These are phyloP conservation scores for Automeris io DNA, from an alignment of 2,888 invertebrate species.

Conservation along the genomic window DNA sequence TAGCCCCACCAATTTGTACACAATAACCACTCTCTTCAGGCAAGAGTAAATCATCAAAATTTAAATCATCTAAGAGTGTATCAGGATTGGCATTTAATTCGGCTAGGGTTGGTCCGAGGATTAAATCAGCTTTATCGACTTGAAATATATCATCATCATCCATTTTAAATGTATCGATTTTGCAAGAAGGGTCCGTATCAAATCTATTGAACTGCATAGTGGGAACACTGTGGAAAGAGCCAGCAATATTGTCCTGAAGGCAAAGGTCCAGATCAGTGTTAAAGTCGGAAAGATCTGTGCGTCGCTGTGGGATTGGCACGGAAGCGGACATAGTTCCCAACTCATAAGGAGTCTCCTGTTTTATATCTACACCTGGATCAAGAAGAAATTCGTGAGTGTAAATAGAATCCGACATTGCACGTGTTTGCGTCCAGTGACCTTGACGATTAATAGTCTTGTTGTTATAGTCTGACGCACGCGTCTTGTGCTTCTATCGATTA, in stretches of 20 bases:
- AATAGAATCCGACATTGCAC: slow-evolving; percentile 80
- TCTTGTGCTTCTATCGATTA: slow-evolving; percentile 67
- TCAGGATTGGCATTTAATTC: slow-evolving; percentile 92
- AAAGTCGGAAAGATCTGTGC: slow-evolving; percentile 67
- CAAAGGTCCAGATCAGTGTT: slow-evolving; percentile 75
- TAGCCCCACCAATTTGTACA: slow-evolving; percentile 69
- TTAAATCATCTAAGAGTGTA: slow-evolving; percentile 87
- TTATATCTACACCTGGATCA: slow-evolving; percentile 79
- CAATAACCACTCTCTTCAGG: slow-evolving; percentile 82
- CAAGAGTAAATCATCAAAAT: slow-evolving; percentile 88
- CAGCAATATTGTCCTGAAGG: slow-evolving; percentile 63
- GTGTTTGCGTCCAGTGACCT: slow-evolving; percentile 70
- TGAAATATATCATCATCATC: slow-evolving; percentile 93
- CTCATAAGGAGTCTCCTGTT: slow-evolving; percentile 78
- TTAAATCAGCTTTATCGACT: slow-evolving; percentile 91
- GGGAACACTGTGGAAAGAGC: slow-evolving; percentile 59
- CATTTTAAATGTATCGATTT: slow-evolving; percentile 83
- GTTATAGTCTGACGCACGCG: slow-evolving; percentile 72
- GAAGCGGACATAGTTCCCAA: slow-evolving; percentile 73
- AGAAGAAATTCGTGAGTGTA: slow-evolving; percentile 80
- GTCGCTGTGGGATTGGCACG: slow-evolving; percentile 80
- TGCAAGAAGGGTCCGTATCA: slow-evolving; percentile 58
- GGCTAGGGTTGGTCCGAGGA: slow-evolving; percentile 89
- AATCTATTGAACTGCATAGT: slow-evolving; percentile 59
- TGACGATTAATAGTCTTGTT: slow-evolving; percentile 69